A percentile compares a stretch with the other conserved stretches of the same genome.
phyloP scores from a whole-genome alignment of 2,797 vertebrate species.

The Spinibarbus caldwelli region DNA sequence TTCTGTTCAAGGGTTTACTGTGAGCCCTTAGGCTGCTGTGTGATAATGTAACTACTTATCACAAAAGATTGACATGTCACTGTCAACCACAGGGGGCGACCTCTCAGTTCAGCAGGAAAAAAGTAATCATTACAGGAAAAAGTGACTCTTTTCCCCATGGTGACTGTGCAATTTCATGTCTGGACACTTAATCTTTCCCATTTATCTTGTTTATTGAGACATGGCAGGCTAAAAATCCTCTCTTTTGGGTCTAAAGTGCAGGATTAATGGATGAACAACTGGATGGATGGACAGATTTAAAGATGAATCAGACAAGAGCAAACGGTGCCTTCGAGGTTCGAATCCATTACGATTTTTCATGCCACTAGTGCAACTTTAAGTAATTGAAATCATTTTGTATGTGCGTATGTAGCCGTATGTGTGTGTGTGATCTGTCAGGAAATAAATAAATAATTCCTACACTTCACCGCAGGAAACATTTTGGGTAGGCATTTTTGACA shows the following conservation, averaged over 20 bases:
- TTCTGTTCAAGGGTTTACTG: neutral
- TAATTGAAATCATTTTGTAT: slow-evolving; percentile 29
- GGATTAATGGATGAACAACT: slow-evolving; percentile 41
- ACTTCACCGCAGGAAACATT: neutral
- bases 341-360: slow-evolving; percentile 26
- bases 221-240: slow-evolving; percentile 23
- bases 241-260: slow-evolving; percentile 33
- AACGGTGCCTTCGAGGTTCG: neutral
- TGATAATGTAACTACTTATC: neutral
- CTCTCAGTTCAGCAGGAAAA: neutral
- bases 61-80: slow-evolving; percentile 28
- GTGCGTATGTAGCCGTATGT: neutral
- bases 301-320: slow-evolving; percentile 32
- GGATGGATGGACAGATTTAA: slow-evolving; percentile 40
- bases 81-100: slow-evolving; percentile 18
- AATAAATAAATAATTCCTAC: neutral
- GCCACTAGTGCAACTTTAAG: slow-evolving; percentile 16
- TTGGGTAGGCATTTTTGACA: slow-evolving; percentile 8
- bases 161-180: slow-evolving; percentile 44
- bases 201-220: slow-evolving; percentile 55
- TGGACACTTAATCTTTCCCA: slow-evolving; percentile 45
- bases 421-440: slow-evolving; percentile 11
- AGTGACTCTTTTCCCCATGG: slow-evolving; percentile 11
- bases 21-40: slow-evolving; percentile 16
- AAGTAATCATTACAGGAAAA: slow-evolving; percentile 27